phyloP scores from a whole-genome alignment of 2,797 vertebrate species.

The Acridotheres tristis region DNA sequence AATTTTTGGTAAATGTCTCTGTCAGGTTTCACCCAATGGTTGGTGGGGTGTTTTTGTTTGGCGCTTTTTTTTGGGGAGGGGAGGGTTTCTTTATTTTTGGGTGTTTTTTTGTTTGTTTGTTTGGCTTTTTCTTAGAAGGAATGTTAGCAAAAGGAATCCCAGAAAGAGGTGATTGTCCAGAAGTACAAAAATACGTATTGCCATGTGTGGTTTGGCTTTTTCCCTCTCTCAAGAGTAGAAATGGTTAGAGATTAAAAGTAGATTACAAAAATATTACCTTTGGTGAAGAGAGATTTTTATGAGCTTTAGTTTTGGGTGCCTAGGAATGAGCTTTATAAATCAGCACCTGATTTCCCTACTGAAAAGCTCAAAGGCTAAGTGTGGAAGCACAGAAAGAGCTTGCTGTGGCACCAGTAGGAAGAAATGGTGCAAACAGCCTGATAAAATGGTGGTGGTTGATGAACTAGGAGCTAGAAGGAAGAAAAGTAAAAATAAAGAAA shows the following conservation, averaged over 20 bases:
- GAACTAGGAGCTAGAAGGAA: neutral
- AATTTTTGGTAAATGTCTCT: neutral
- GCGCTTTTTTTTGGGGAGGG: neutral
- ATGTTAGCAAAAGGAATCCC: neutral
- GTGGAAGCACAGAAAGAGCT: neutral
- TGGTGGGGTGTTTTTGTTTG: neutral
- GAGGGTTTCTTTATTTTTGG: neutral
- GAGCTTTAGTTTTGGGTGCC: neutral
- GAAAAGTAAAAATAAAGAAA: neutral
- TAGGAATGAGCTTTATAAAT: conserved; percentile 33
- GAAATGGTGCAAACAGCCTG: neutral
- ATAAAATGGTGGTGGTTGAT: neutral
- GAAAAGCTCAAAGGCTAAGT: conserved; percentile 8
- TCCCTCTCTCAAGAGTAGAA: neutral
- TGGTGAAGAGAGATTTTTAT: conserved; percentile 3
- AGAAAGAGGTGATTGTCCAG: neutral
- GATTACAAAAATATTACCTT: conserved; percentile 11
- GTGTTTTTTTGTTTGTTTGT: too few species aligned
- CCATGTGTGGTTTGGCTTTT: neutral
- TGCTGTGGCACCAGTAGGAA: neutral
- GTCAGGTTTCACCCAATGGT: neutral
- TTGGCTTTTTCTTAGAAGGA: neutral
- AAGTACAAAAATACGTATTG: neutral
- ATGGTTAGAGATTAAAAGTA: conserved; percentile 9
- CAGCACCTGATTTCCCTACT: conserved; percentile 4